Evolutionary conservation across 2,113 vertebrate genomes (phyloP), one percentile per base, ranked within the genome.

Genomic region (Psilopsiagon aurifrons): DNA sequence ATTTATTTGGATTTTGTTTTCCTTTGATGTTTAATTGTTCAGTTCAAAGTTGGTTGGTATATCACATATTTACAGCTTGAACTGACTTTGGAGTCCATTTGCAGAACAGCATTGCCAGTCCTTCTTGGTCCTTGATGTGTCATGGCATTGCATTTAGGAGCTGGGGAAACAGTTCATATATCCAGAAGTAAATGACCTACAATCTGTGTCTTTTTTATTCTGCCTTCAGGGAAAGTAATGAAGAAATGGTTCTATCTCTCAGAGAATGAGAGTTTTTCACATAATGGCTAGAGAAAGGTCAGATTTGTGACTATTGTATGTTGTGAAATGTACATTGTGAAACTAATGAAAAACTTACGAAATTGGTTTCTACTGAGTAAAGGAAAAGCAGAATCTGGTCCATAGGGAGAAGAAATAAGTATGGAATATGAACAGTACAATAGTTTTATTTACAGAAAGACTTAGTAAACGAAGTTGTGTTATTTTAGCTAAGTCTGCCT

Each of bases 271-370:
- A 70, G 22, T 92, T 96, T 57, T 64, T 19, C 51, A 94, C 69
- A 96, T 94, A 91, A 96, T 55, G 88, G 59, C 83, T 89, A 49
- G 81, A 87, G 95, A 96, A 95, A 93, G 92, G 91, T 96, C 94
- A 95, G 39, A 93, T 95, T 95, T 94, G 91, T 95, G 84, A 95
- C 93, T 93, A 7, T 63, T 83, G 27, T 88, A 90, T 55, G 39
- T 95, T 97, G 94, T 96, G 96, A 97, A 94, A 96, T 86, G 73
- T 96, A 93, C n/a, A 39, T 96, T 96, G 90, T 95, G 96, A 94
- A 97, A 96, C 46, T 79, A 91, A 96, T 66, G 37, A 90, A 83
- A 95, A 93, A 19, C 80, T 63, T 83, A 54, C 3, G 76, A 74
- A 91, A 81, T 2, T 64, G 12, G 3, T 67, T 86, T 76, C 28